Evolutionary conservation across 2,888 invertebrate genomes (phyloP).

Genomic region (Pheosia gnoma): DNA sequence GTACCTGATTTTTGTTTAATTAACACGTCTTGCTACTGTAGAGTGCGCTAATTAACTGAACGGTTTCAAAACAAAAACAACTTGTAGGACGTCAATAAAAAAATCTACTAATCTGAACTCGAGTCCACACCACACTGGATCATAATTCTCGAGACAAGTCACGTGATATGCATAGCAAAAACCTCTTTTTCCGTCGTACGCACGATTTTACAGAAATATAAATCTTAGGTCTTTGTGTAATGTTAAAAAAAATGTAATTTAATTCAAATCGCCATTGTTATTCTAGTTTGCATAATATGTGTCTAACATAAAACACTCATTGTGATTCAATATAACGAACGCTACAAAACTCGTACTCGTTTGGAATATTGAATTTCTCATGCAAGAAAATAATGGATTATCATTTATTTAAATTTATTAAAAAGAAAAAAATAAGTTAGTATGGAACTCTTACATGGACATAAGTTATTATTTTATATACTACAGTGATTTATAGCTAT

Average conservation of each 20-base stretch:
- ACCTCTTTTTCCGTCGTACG: slow-evolving; percentile 18
- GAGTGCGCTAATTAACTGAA: slow-evolving; percentile 74
- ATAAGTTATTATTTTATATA: slow-evolving; percentile 28
- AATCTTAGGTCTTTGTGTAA: slow-evolving; percentile 27
- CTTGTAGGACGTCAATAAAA: slow-evolving; percentile 49
- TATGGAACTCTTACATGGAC: background rate
- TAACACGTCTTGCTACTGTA: slow-evolving; percentile 65
- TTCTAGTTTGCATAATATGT: slow-evolving; percentile 47
- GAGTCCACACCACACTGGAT: slow-evolving; percentile 47
- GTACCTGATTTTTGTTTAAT: slow-evolving; percentile 53
- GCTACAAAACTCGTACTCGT: slow-evolving; percentile 45
- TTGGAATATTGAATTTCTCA: slow-evolving; percentile 52
- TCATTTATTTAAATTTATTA: slow-evolving; percentile 39
- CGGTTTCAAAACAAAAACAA: slow-evolving; percentile 61
- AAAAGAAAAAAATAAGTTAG: slow-evolving; percentile 28
- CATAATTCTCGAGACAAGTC: slow-evolving; percentile 55
- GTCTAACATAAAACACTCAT: slow-evolving; percentile 49
- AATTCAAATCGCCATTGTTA: slow-evolving; percentile 36
- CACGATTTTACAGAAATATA: slow-evolving; percentile 27
- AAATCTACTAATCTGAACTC: slow-evolving; percentile 55
- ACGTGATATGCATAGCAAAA: slow-evolving; percentile 43
- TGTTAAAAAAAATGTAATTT: slow-evolving; percentile 26
- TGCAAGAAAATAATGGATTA: slow-evolving; percentile 36
- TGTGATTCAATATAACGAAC: slow-evolving; percentile 57
- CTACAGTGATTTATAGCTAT: slow-evolving; percentile 54